Evolutionary conservation across 2,888 invertebrate species (phyloP).

Genomic region (Drosophila pegasa): DNA sequence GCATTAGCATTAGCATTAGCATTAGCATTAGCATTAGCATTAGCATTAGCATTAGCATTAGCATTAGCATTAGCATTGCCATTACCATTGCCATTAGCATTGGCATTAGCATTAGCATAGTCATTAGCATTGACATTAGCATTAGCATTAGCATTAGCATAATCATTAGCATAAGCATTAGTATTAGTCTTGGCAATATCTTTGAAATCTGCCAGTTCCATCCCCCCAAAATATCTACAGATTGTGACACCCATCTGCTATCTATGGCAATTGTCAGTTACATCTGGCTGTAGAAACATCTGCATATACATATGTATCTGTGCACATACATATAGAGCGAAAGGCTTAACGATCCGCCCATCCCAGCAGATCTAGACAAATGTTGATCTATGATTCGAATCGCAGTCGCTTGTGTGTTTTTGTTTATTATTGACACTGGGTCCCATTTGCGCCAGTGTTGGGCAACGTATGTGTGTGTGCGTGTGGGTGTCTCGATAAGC

Average conservation of each 20-base stretch:
- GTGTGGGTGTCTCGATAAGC: conserved; percentile 72
- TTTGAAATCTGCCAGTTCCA: background rate
- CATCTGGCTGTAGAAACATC: conserved; percentile 19
- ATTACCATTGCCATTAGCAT: too few relatives aligned
- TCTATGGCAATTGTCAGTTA: background rate
- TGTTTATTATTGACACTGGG: conserved; percentile 35
- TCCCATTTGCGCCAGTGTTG: conserved; percentile 24
- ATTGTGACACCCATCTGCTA: background rate
- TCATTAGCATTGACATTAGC: too few relatives aligned
- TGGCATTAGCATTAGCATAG: background rate
- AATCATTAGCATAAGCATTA: background rate
- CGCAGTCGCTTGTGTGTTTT: conserved; percentile 23
- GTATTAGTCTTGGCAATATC: background rate
- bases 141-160: background rate
- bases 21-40: background rate
- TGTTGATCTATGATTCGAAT: conserved; percentile 54
- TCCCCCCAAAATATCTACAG: background rate
- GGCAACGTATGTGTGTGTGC: conserved; percentile 52
- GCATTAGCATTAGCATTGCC: background rate
- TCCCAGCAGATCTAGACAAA: conserved; percentile 24
- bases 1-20: background rate
- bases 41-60: background rate
- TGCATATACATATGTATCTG: conserved; percentile 2
- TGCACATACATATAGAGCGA: conserved; percentile 12
- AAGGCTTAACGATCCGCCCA: conserved; percentile 37